These are phyloP conservation scores for Allophyes oxyacanthae DNA, from an alignment of 2,888 invertebrate species.

Conservation along the genomic window DNA sequence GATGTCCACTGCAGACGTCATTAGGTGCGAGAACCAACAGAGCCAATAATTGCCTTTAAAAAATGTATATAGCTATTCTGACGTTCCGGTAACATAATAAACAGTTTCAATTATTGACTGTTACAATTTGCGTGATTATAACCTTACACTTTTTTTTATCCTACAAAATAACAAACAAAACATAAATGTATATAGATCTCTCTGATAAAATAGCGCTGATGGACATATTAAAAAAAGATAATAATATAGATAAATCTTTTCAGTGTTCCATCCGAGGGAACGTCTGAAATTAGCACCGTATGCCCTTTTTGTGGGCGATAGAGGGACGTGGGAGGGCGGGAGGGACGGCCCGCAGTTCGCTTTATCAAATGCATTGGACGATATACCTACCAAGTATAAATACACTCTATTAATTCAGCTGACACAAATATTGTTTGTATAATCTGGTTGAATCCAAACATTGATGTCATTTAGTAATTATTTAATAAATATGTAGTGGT, in stretches of 20 bases:
- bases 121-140: too few species aligned
- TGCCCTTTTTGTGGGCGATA: constrained; percentile 41
- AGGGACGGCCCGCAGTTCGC: constrained; percentile 13
- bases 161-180: too few species aligned
- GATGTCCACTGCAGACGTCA: too few species aligned
- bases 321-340: constrained; percentile 16
- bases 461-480: constrained; percentile 42
- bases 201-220: neutral
- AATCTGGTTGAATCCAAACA: constrained; percentile 33
- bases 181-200: too few species aligned
- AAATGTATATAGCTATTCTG: too few species aligned
- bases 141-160: too few species aligned
- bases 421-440: constrained; percentile 51
- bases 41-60: too few species aligned
- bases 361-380: constrained; percentile 44
- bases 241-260: constrained; percentile 25
- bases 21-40: too few species aligned
- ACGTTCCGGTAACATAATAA: too few species aligned
- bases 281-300: constrained; percentile 47
- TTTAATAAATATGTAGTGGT: constrained; percentile 31
- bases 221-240: neutral
- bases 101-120: too few species aligned
- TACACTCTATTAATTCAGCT: constrained; percentile 23
- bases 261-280: constrained; percentile 16
- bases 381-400: constrained; percentile 27